Evolutionary conservation across 2,888 invertebrate genomes (phyloP), one percentile per base, ranked within the genome.

Genomic region (Orthonevra nobilis): DNA sequence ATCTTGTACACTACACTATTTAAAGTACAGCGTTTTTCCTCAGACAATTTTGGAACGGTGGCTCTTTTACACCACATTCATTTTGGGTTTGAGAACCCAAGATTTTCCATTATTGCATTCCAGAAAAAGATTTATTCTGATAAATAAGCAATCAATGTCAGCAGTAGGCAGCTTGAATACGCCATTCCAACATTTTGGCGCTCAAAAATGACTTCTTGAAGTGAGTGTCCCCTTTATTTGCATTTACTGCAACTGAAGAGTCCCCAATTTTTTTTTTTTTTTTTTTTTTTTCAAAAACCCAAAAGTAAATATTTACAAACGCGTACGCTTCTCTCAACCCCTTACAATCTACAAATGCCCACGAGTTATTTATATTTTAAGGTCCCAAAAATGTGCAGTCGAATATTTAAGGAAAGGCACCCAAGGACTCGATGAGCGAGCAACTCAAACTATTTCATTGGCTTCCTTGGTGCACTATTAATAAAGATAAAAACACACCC

Each of bases 381-480:
- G n/a, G n/a, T n/a, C n/a, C 34, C 17, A n/a, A 44, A 34, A 19
- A 3, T 19, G 40, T n/a, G n/a, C 23, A 20, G 5, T 44, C 42
- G 12, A 30, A 30, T 15, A 60, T 23, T 46, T 30, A 44, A 46
- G 60, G 60, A 60, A 60, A 34, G n/a, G 60, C 46, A 44, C 26
- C 6, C 44, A 44, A 60, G 58, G 58, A 60, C 58, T 60, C 58
- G 56, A 46, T 60, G 44, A 60, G 44, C 60, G 44, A 60, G 44
- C 40, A 40, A 19, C 14, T 14, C 15, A 10, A 56, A 17, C n/a
- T n/a, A n/a, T 69, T 61, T 56, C 42, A 77, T 54, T 72, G 72
- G 54, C 72, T 60, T 70, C 70, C 69, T 61, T 52, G n/a, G n/a
- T 40, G 50, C 12, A 12, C 77, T 77, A 77, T 72, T 66, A 56